Conservation (phyloP, 2,797 vertebrate genomes). For the Rhincodon typus region DNA sequence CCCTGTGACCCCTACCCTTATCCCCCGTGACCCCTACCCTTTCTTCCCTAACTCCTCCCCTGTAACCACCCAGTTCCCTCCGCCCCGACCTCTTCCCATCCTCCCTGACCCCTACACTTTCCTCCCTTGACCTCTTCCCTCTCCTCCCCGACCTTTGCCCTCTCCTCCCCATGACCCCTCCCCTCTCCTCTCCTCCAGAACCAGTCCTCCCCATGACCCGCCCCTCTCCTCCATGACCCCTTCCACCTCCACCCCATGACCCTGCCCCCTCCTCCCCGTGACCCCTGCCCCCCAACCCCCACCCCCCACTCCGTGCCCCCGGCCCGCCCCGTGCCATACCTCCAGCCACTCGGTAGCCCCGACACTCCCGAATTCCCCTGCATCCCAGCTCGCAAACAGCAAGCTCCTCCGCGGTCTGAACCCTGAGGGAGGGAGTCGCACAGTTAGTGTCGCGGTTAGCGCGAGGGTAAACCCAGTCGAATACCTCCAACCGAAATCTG, state of each 20-base stretch:
- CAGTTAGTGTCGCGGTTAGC: background rate
- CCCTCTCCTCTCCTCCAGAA: too few relatives aligned
- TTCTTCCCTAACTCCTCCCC: too few relatives aligned
- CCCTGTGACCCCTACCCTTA: too few relatives aligned
- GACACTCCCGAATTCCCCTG: slow-evolving; percentile 71
- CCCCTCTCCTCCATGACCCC: background rate
- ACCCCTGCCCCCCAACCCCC: background rate
- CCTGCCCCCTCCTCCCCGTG: background rate
- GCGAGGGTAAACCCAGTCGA: background rate
- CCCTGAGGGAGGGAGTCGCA: slow-evolving; percentile 46
- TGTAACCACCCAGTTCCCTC: too few relatives aligned
- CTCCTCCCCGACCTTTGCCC: background rate
- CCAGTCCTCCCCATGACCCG: background rate
- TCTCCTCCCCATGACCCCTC: background rate
- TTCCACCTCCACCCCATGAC: accelerated
- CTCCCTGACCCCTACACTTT: too few relatives aligned
- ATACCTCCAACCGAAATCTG: background rate
- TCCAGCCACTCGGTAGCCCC: slow-evolving; percentile 72
- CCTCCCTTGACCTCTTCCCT: background rate
- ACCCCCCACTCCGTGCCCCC: too few relatives aligned
- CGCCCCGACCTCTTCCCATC: too few relatives aligned
- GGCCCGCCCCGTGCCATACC: slow-evolving; percentile 47
- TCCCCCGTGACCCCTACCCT: too few relatives aligned
- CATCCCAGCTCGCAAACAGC: slow-evolving; percentile 76
- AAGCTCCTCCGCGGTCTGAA: slow-evolving; percentile 67